Conservation (phyloP, 1,140 invertebrate genomes). For the Aplysia californica region DNA sequence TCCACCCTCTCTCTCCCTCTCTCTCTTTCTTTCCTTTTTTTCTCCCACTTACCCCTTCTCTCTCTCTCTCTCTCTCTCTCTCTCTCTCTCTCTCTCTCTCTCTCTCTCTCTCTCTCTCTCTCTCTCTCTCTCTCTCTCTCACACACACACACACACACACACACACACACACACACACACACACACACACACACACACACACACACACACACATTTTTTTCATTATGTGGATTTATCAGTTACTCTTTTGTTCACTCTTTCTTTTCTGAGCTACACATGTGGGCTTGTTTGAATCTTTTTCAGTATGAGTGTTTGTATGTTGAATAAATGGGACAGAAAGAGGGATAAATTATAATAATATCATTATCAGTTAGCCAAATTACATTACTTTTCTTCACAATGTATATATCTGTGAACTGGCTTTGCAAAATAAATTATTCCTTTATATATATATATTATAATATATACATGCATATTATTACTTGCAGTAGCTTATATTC, state of each 20-base stretch:
- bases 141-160: background rate
- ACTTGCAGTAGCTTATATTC: too few relatives aligned
- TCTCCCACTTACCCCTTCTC: background rate
- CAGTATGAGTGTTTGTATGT: too few relatives aligned
- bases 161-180: background rate
- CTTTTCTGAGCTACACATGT: too few relatives aligned
- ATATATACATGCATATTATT: too few relatives aligned
- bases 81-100: background rate
- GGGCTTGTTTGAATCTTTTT: too few relatives aligned
- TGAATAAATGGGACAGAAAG: too few relatives aligned
- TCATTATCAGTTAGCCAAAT: too few relatives aligned
- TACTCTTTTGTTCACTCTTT: background rate
- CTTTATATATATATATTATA: too few relatives aligned
- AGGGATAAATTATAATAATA: too few relatives aligned
- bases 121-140: background rate
- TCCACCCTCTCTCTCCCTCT: background rate
- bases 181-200: background rate
- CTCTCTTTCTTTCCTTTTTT: background rate
- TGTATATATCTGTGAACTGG: too few relatives aligned
- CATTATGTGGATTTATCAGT: background rate
- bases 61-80: constrained; percentile 1
- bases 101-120: constrained; percentile 1
- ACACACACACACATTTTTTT: background rate
- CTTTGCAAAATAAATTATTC: too few relatives aligned
- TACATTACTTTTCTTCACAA: too few relatives aligned